Base-by-base conservation (phyloP, 2,888 invertebrate genomes). In the Cerceris rybyensis region DNA sequence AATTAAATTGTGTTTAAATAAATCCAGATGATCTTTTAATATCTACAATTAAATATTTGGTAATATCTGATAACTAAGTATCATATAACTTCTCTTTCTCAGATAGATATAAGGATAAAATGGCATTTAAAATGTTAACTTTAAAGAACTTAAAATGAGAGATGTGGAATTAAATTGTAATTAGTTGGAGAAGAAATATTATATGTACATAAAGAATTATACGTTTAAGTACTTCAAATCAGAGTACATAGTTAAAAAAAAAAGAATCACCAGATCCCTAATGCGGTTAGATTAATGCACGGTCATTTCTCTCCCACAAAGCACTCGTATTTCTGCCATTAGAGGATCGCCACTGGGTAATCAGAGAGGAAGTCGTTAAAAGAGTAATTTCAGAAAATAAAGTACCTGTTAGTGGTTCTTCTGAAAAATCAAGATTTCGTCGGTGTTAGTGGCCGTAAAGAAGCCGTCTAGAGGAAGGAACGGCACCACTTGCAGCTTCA, bases 331-430 rank as follows among this genome's bases (percentile, higher is more conserved):
- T 80, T 57, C 54, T 46, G 60, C 55, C 58, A 65, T 66, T 72
- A 55, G 68, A 67, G 46, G 58, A 69, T 71, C 76, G 57, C 52
- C 59, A 16, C 57, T 49, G 75, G 49, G 69, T 78, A 83, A 83
- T 78, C 75, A 59, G 70, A 28, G 73, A 57, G 55, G 70, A 63
- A 77, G 68, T 74, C 72, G 70, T 74, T 80, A 69, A 72, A 70
- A 66, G 58, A 64, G 72, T 71, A 78, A 78, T 82, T 81, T 75
- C 70, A 61, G 64, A 65, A 75, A 82, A 78, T 82, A 72, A 75
- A 82, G 72, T 77, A 76, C 59, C 66, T 63, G 57, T 75, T 67
- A 59, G 54, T 49, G 70, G 75, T 68, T 70, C 55, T 49, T 70
- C 52, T 60, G 58, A 65, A 68, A 79, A 75, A 72, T 69, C 69